phyloP scores from a whole-genome alignment of 2,888 invertebrate species.

The Spatulosminthurus flaviceps region DNA sequence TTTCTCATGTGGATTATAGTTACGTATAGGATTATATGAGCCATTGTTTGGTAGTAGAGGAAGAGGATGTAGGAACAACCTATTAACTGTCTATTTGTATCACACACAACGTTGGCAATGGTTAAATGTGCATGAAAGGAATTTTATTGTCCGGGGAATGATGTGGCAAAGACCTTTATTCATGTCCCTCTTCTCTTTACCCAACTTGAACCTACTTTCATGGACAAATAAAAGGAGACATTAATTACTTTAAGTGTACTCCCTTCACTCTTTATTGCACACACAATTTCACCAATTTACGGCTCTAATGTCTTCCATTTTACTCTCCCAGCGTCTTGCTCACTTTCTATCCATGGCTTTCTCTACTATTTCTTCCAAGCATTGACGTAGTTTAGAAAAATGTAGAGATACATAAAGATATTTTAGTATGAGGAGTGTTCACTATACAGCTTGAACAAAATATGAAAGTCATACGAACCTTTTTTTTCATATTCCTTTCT shows the following conservation, averaged over 20 bases:
- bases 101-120: background rate
- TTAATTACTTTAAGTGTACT: slow-evolving; percentile 41
- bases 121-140: slow-evolving; percentile 8
- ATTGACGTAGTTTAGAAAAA: too few species aligned
- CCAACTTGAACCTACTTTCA: slow-evolving; percentile 12
- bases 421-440: too few species aligned
- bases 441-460: too few species aligned
- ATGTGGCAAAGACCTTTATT: slow-evolving; percentile 37
- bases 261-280: slow-evolving; percentile 21
- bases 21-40: too few species aligned
- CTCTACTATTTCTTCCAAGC: too few species aligned
- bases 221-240: slow-evolving; percentile 34
- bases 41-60: background rate
- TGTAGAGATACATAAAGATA: too few species aligned
- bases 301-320: slow-evolving; percentile 30
- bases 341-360: background rate
- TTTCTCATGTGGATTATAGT: too few species aligned
- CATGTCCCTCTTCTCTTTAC: slow-evolving; percentile 6
- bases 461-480: too few species aligned
- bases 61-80: background rate
- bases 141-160: slow-evolving; percentile 32
- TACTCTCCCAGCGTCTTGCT: background rate
- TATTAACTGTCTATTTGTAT: background rate
- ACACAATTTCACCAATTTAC: slow-evolving; percentile 37
- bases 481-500: too few species aligned